phyloP scores from a whole-genome alignment of 1,140 invertebrate species.

The Drosophila seguyi region DNA sequence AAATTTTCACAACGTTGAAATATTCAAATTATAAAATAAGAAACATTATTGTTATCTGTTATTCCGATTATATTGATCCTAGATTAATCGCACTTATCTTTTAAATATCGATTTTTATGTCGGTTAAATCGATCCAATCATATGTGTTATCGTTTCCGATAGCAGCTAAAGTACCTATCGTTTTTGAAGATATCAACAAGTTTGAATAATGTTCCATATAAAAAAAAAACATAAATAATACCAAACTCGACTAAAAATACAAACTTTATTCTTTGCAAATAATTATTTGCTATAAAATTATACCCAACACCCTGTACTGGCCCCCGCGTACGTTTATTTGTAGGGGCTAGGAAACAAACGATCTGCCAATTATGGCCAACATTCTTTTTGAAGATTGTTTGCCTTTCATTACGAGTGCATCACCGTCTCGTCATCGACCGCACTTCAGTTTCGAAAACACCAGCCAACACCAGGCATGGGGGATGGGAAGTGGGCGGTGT shows the following conservation, averaged over 20 bases:
- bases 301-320: constrained; percentile 36
- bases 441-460: constrained; percentile 12
- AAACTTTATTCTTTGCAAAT: background rate
- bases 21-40: no score
- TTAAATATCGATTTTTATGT: no score
- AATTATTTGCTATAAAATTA: no score
- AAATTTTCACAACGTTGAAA: no score
- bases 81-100: no score
- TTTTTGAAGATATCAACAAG: no score
- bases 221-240: background rate
- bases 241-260: background rate
- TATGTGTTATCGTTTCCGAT: no score
- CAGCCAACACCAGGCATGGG: background rate
- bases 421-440: constrained; percentile 47
- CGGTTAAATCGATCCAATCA: no score
- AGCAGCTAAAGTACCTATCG: no score
- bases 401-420: constrained; percentile 79
- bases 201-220: no score
- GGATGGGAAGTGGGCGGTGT: background rate
- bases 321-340: constrained; percentile 47
- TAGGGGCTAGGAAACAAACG: constrained; percentile 22
- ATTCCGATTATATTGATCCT: no score
- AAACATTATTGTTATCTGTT: no score
- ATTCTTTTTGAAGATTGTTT: constrained; percentile 81
- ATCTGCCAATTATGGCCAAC: constrained; percentile 78